Base-by-base conservation (phyloP, 64 coral and sea anemone genomes). In the Stichodactyla mertensii region DNA sequence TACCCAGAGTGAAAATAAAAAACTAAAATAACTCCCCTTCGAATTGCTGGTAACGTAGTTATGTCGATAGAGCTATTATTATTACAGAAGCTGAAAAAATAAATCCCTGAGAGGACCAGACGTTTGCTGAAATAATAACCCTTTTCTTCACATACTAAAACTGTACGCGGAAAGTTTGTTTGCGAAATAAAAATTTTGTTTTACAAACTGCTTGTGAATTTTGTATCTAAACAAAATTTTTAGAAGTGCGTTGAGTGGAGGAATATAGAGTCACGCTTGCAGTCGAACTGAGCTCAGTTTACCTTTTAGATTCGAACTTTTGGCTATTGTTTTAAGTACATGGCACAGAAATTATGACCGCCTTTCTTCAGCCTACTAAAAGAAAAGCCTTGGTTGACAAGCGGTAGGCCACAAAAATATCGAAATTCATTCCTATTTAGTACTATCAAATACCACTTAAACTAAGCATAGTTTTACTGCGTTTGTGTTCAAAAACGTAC, bases 101-200 rank as follows among this genome's bases (percentile, higher is more conserved):
- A 74, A n/a, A 74, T 31, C 69, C 12, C 10, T 6, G 69, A 19
- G 24, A 31, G 24, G 69, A 11, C 24, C n/a, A 74, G 69, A 74
- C 69, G 69, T 31, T 74, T 74, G 69, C 69, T 74, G 69, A 74
- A 74, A 74, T 27, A 74, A 74, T 26, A 74, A 27, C 24, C 8
- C 69, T 74, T 74, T 23, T 74, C 10, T 28, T 12, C 69, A 31
- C 23, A 74, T 14, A 4, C 69, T 1, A 4, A 27, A 27, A 31
- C 24, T 27, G 1, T 23, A 26, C 24, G 2, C 24, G 12, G 26
- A 74, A 74, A 1, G 69, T 74, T 74, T 74, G 69, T 74, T 74
- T 74, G 69, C 10, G 20, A 13, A 74, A 31, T 10, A 74, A n/a
- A 3, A 10, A 26, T 70, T 24, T 74, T 74, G 69, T 74, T 74